A percentile compares a stretch with the other conserved stretches of the same genome.
These are phyloP conservation scores for Sinhomidia bicolor DNA, from an alignment of 2,888 invertebrate genomes.

Conservation along the genomic window DNA sequence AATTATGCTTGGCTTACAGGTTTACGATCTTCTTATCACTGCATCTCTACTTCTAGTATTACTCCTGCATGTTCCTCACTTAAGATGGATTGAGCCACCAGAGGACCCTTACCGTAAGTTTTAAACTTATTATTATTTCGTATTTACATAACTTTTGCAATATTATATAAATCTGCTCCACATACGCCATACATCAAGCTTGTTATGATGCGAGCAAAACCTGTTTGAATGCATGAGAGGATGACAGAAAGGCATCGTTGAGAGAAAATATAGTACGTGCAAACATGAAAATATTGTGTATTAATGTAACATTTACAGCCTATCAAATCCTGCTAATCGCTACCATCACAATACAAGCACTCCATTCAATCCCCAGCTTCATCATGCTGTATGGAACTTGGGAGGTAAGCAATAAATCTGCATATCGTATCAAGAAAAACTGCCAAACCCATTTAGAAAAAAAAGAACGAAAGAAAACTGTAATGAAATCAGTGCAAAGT, in stretches of 20 bases:
- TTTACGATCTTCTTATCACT: conserved; percentile 79
- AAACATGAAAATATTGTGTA: conserved; percentile 46
- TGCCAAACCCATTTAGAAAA: conserved; percentile 23
- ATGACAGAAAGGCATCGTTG: neutral
- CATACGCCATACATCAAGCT: neutral
- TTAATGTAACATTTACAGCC: conserved; percentile 73
- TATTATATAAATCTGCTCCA: no score
- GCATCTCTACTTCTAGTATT: conserved; percentile 77
- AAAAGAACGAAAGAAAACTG: neutral
- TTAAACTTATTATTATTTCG: neutral
- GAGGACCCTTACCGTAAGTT: conserved; percentile 64
- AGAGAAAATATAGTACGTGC: conserved; percentile 23
- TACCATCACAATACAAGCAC: conserved; percentile 77
- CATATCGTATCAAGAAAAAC: neutral
- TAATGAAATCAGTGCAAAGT: neutral
- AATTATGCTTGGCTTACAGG: conserved; percentile 65
- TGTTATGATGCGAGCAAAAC: conserved; percentile 1
- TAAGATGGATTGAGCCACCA: conserved; percentile 72
- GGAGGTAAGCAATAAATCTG: conserved; percentile 76
- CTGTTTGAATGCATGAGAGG: conserved; percentile 40
- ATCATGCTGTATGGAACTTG: conserved; percentile 79
- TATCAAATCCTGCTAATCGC: conserved; percentile 79
- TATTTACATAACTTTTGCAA: conserved; percentile 4
- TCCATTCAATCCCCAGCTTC: conserved; percentile 80
- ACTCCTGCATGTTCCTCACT: conserved; percentile 76